Evolutionary conservation across 2,797 vertebrate species (phyloP).

Genomic region (Sarcophilus harrisii): DNA sequence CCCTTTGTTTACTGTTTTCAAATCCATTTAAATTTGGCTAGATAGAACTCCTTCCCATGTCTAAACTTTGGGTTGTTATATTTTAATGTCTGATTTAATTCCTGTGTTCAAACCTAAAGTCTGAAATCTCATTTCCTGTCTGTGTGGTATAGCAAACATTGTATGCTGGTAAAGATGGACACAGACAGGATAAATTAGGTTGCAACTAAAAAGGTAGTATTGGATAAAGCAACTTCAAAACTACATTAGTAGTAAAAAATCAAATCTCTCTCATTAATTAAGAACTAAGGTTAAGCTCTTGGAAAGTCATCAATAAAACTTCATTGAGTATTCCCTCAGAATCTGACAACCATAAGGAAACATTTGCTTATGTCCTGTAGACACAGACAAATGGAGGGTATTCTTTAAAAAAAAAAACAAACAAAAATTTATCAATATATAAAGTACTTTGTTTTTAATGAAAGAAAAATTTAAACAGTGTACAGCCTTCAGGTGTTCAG

Average conservation of each 20-base stretch:
- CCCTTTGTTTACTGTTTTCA: conserved; percentile 48
- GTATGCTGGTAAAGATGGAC: conserved; percentile 63
- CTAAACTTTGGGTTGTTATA: conserved; percentile 59
- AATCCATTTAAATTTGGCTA: conserved; percentile 27
- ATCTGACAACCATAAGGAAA: conserved; percentile 84
- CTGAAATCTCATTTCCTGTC: conserved; percentile 57
- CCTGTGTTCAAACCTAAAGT: conserved; percentile 67
- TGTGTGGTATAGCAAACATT: conserved; percentile 79
- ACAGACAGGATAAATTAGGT: conserved; percentile 59
- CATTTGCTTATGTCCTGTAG: conserved; percentile 85
- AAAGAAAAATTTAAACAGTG: conserved; percentile 90
- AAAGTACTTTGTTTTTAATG: conserved; percentile 94
- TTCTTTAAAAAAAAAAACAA: conserved; percentile 73
- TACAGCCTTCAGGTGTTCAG: conserved; percentile 90
- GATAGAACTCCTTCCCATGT: conserved; percentile 57
- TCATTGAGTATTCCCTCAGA: conserved; percentile 82
- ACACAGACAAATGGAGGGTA: conserved; percentile 78
- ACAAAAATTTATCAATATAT: conserved; percentile 87
- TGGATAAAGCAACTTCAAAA: conserved; percentile 73
- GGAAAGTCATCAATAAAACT: conserved; percentile 82
- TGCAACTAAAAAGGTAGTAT: conserved; percentile 57
- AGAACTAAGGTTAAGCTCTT: conserved; percentile 81
- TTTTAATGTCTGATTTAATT: conserved; percentile 75
- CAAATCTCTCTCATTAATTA: conserved; percentile 36
- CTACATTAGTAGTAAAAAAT: conserved; percentile 80